Base-by-base conservation (phyloP, 2,113 vertebrate genomes). In the Prinia subflava region DNA sequence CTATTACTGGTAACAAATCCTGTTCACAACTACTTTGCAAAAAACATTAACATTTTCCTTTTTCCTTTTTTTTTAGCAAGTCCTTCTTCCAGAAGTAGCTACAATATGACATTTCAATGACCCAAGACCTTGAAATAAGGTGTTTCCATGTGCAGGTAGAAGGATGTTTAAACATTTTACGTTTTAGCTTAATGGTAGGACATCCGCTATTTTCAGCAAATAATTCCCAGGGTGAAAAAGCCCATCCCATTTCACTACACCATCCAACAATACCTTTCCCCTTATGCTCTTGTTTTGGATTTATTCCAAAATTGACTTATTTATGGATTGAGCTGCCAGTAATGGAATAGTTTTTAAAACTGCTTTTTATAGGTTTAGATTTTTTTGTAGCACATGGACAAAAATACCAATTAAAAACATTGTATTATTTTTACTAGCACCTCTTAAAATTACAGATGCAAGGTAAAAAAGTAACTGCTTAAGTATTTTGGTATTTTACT, bases 181-280 rank as follows among this genome's bases (percentile, higher is more conserved):
- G 91, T 86, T 97, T 96, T 87, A 96, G 91, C 84, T 94, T 97
- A 96, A 97, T 97, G 92, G 94, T 97, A 98, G 97, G 97, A 98
- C 97, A 98, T 98, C 98, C 95, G 97, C 76, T 98, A 95, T 90
- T 97, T 97, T 94, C 96, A 95, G 91, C 89, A 97, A 97, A 95
- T 96, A 97, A 97, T 98, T 93, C 97, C 97, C 96, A 98, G 97
- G 96, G 97, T 97, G 95, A 97, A 97, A 97, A 97, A 80, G 42
- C 23, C 88, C 74, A 96, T 91, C 82, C 91, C 88, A 95, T 95
- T 97, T 94, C 95, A 92, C 74, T 89, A 89, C 89, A 89, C 83
- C 59, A 90, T 95, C 94, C 96, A 97, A 98, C 97, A 98, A 97
- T 96, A 98, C 94, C 90, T 97, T 97, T 97, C 92, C 95, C 94